A percentile compares a stretch with the other conserved stretches of the same genome.
phyloP scores from a whole-genome alignment of 2,888 invertebrate genomes.

The Aromia moschata region DNA sequence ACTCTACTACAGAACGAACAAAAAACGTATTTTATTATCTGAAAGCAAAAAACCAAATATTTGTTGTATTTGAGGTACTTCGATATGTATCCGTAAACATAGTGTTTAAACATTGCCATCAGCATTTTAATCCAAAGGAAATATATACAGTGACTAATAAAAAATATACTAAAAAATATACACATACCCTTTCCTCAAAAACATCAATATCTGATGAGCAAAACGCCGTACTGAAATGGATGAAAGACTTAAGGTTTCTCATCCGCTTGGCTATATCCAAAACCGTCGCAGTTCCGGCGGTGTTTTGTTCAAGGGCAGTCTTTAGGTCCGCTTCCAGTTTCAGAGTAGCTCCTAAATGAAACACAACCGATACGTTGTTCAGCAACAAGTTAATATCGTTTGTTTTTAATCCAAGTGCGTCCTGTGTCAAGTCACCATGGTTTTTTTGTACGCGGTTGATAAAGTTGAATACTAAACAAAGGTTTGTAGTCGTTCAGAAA shows the following conservation, averaged over 20 bases:
- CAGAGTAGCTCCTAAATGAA: conserved; percentile 94
- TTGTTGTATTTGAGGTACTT: no score
- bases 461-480: no score
- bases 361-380: conserved; percentile 82
- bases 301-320: conserved; percentile 91
- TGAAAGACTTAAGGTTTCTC: conserved; percentile 77
- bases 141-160: no score
- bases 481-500: no score
- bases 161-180: background rate
- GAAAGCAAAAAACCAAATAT: no score
- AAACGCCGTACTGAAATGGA: conserved; percentile 95
- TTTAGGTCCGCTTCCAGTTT: conserved; percentile 90
- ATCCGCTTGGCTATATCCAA: conserved; percentile 81
- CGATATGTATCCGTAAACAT: no score
- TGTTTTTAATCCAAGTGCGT: conserved; percentile 71
- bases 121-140: no score
- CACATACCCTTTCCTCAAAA: conserved; percentile 78
- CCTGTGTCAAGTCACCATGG: conserved; percentile 77
- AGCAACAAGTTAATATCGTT: conserved; percentile 69
- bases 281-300: conserved; percentile 83
- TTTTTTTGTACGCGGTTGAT: no score
- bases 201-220: conserved; percentile 91
- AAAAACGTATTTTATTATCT: no score
- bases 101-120: no score
- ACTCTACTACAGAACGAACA: no score